Base-by-base conservation (phyloP, 2,113 vertebrate species). In the Fregetta grallaria region DNA sequence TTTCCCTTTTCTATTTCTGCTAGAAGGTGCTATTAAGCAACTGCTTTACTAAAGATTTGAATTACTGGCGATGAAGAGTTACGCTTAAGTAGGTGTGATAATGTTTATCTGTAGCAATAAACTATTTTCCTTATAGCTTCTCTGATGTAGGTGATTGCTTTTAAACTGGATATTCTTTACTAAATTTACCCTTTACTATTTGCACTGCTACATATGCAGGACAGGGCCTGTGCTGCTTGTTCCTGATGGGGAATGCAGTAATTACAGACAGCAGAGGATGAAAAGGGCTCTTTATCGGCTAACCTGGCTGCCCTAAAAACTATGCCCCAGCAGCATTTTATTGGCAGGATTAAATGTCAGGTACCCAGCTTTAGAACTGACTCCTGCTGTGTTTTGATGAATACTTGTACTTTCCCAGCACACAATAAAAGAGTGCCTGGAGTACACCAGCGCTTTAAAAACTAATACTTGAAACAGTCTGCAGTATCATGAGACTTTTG, bases 311-410 rank as follows among this genome's bases (percentile, higher is more conserved):
- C 86, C 88, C 71, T 59, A 70, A 92, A 77, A 93, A 47, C n/a
- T 38, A 55, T 59, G 66, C 52, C 56, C 73, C 58, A 92, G 81
- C 55, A 58, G 55, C 30, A 29, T 70, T 88, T 90, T 93, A 86
- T 45, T 67, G 89, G 85, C 2, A 2, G 75, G 78, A 94, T 93
- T 92, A 78, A 94, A 89, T 90, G 90, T 83, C 92, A 93, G 73
- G 44, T 61, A 80, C 45, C 55, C 25, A 10, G 74, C 62, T n/a
- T 72, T 67, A 40, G 77, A 92, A 68, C 79, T 65, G 78, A 44
- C 70, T 86, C 72, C 81, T 94, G 71, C 89, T 90, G 89, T 56
- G 85, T 79, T 96, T 87, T 89, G 94, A 94, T 95, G 92, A 96
- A 91, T 83, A 47, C 68, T 70, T 82, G 36, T 86, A 50, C 86